These are phyloP conservation scores for Ommatoiulus sabulosus DNA, from an alignment of 2,888 invertebrate species.

Conservation along the genomic window DNA sequence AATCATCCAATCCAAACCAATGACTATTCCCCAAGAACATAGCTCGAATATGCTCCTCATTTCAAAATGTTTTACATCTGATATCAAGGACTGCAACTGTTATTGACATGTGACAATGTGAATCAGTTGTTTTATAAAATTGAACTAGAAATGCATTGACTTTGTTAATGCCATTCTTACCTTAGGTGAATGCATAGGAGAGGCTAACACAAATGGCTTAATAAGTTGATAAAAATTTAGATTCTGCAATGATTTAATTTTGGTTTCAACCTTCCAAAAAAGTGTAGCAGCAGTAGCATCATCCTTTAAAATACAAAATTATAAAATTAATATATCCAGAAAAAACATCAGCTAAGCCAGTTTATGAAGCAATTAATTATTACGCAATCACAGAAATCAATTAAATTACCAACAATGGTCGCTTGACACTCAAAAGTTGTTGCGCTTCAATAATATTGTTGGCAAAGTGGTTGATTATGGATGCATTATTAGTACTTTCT, in stretches of 20 bases:
- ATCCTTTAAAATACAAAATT: conserved; percentile 45
- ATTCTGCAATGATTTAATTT: conserved; percentile 47
- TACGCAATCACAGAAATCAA: background rate
- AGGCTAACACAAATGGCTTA: conserved; percentile 7
- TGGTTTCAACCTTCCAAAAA: conserved; percentile 51
- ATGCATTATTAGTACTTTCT: background rate
- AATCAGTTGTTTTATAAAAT: background rate
- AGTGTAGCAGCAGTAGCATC: conserved; percentile 34
- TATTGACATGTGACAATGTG: background rate
- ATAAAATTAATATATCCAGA: no score
- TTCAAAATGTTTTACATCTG: background rate
- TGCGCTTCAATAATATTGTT: conserved; percentile 55
- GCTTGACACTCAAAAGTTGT: conserved; percentile 47
- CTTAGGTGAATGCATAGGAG: conserved; percentile 55
- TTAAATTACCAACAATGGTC: conserved; percentile 54
- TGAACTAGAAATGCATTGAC: no score
- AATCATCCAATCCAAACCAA: conserved; percentile 53
- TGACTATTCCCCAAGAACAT: conserved; percentile 56
- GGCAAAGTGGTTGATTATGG: conserved; percentile 53
- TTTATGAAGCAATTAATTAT: background rate
- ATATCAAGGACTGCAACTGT: conserved; percentile 37
- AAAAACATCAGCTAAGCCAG: background rate
- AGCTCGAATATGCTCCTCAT: conserved; percentile 54
- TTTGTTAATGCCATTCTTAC: no score
- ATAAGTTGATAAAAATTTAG: conserved; percentile 42